phyloP scores from a whole-genome alignment of 2,113 vertebrate genomes.

The Hemichromis elongatus region DNA sequence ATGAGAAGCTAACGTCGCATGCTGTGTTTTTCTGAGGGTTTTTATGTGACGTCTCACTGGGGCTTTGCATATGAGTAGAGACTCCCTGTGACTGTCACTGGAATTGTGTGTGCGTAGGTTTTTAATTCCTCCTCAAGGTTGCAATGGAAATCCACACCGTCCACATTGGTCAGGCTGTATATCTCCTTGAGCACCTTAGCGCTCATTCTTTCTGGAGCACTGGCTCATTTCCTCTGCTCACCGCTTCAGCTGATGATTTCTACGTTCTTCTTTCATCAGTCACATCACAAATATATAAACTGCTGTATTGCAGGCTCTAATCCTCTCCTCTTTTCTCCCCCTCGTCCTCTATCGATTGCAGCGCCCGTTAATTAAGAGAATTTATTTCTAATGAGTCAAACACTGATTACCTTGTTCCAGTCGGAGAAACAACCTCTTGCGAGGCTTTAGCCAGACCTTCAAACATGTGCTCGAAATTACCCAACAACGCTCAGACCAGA shows the following conservation, averaged over 20 bases:
- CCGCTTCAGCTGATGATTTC: neutral
- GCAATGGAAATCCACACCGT: constrained; percentile 4
- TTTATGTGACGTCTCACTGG: neutral
- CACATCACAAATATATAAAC: constrained; percentile 2
- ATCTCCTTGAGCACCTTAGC: neutral
- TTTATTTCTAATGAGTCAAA: constrained; percentile 35
- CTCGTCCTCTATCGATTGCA: constrained; percentile 7
- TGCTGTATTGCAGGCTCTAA: neutral
- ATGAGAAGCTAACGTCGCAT: neutral
- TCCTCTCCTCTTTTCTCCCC: neutral
- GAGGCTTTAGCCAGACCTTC: neutral
- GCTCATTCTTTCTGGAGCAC: neutral
- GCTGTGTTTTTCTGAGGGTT: neutral
- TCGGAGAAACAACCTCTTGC: neutral
- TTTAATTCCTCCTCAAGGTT: constrained; percentile 26
- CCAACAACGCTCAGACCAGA: neutral
- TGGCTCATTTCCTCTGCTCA: neutral
- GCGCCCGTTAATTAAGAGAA: constrained; percentile 25
- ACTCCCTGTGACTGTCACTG: neutral
- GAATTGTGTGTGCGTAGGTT: neutral
- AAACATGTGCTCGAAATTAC: constrained; percentile 3
- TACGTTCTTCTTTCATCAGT: neutral
- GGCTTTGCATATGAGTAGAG: constrained; percentile 4
- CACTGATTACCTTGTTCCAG: constrained; percentile 34
- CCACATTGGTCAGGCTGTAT: constrained; percentile 8